Base-by-base conservation (phyloP, 1,140 invertebrate genomes). In the Lucilia cuprina region DNA sequence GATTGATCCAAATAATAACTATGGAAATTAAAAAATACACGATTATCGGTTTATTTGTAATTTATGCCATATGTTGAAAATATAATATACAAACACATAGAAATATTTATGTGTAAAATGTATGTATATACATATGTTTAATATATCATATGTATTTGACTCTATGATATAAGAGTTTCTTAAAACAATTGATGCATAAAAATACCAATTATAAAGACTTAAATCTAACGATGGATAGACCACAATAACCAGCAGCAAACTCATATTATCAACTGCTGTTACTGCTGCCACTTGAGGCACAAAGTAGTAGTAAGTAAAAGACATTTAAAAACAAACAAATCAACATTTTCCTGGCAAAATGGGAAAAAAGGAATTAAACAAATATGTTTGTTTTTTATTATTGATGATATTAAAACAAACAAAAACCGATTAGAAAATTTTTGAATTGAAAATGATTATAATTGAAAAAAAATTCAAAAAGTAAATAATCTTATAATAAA, bases 21-120 rank as follows among this genome's bases (percentile, higher is more conserved):
- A 21, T 70, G 65, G 19, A 70, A 21, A 70, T 21, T 12, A 25
- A 21, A 70, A 70, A 19, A 78, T 60, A 84, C 55, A 84, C 60
- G 77, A 84, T 84, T 84, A 84, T 84, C 83, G 83, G 83, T 80
- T 84, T 84, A 84, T 55, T 13, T 49, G 55, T 84, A 80, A 84
- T 84, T 84, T 84, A 84, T 84, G 83, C 83, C 74, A 83, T 35
- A 49, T 83, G 60, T 25, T 75, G 49, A 35, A 41, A 35, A 30
- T 50, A 7, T 17, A 74, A 74, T 75, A 75, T 55, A 70, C 65
- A 21, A 8, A 70, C 65, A 21, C 19, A 1, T 83, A 75, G 41
- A 19, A 30, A 77, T 70, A 17, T 74, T 25, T 55, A 25, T 74
- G 19, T 74, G 70, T 21, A 35, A 30, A 30, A 30, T 47, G 70